A percentile compares a stretch with the other conserved stretches of the same genome.
Evolutionary conservation across 2,888 invertebrate species (phyloP).

Genomic region (Machimus rusticus): DNA sequence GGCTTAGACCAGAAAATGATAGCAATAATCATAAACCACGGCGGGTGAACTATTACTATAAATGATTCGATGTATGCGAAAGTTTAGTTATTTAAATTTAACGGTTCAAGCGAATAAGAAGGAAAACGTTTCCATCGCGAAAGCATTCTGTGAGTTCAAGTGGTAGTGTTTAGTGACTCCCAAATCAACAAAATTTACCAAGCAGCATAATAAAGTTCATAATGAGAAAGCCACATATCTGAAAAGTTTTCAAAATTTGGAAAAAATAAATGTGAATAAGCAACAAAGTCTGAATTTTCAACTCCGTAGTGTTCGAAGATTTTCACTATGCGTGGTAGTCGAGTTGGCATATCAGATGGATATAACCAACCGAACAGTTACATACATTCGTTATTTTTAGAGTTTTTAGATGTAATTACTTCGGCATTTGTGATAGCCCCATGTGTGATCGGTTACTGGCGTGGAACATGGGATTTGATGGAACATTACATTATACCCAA

Average conservation of each 20-base stretch:
- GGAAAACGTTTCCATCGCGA: neutral
- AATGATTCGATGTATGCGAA: constrained; percentile 9
- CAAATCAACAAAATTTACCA: neutral
- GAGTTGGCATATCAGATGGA: constrained; percentile 46
- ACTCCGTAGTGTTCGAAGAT: neutral
- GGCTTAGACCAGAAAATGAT: constrained; percentile 14
- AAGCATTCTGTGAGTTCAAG: neutral
- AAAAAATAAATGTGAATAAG: neutral
- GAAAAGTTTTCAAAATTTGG: neutral
- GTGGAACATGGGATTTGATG: constrained; percentile 84
- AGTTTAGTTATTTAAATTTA: constrained; percentile 6
- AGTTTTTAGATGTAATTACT: constrained; percentile 75
- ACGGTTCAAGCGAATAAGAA: neutral
- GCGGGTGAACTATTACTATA: constrained; percentile 18
- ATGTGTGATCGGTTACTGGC: constrained; percentile 85
- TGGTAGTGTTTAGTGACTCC: neutral
- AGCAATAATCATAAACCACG: constrained; percentile 32
- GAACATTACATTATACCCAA: constrained; percentile 75
- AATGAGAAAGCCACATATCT: constrained; percentile 1
- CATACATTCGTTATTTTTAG: constrained; percentile 66
- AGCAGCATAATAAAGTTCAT: neutral
- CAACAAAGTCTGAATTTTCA: neutral
- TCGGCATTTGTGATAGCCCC: constrained; percentile 79
- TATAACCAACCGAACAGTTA: constrained; percentile 14
- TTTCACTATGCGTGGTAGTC: constrained; percentile 50